Evolutionary conservation across 2,888 invertebrate species (phyloP), one percentile per base, ranked within the genome.

Genomic region (Pseudococcus longispinus): DNA sequence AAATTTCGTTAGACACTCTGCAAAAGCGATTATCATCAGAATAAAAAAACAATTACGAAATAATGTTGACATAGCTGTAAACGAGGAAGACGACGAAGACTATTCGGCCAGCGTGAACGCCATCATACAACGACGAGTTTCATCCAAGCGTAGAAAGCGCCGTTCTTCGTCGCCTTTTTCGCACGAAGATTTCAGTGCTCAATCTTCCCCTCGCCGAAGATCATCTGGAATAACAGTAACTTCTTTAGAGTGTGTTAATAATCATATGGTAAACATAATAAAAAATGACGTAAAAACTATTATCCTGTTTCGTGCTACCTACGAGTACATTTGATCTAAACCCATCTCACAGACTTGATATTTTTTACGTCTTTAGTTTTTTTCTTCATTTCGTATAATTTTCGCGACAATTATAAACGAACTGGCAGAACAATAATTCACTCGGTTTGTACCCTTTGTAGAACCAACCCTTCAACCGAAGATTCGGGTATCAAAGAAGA

Each of bases 91-190:
- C 3, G 88, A 88, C 37, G 88, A 88, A 44, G 96, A 97, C 90
- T 96, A 97, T 90, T 96, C 96, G 0, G 94, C 94, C 11, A 97
- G 96, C 89, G 94, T 96, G 87, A 96, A 95, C 89, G 96, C 95
- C 2, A 96, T 96, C 89, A 93, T 97, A 89, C 95, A 95, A 90
- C 92, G 96, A 87, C 92, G 95, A 87, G 95, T 95, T 84, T 96
- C 95, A 88, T 93, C 94, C 44, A 93, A 95, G 86, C 93, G 94
- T 80, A 94, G 94, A 5, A 92, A 94, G 87, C 94, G 94, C 80
- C 91, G 94, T 87, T 92, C 94, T 88, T 93, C 94, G 89, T 93
- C 94, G 89, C 90, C 93, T 90, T 87, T 94, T 42, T 88, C 89
- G 55, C 90, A 91, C 0, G 88, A 88, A 46, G 88, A 88, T 15